These are phyloP conservation scores for Notothenia coriiceps DNA, from an alignment of 2,113 vertebrate genomes.

Conservation along the genomic window DNA sequence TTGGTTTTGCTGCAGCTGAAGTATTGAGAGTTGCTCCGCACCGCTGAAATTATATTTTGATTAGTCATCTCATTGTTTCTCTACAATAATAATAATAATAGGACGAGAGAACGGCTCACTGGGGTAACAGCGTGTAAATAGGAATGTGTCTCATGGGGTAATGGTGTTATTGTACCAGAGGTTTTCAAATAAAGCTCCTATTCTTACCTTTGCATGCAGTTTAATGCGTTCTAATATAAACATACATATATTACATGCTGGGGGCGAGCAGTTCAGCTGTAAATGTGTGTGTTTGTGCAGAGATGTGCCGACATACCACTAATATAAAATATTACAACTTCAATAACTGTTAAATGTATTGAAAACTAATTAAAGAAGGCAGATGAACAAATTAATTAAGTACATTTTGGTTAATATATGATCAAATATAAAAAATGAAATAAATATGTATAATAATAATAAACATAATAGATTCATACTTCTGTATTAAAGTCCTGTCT, in stretches of 20 bases:
- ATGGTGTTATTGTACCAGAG: constrained; percentile 59
- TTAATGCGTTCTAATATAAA: constrained; percentile 88
- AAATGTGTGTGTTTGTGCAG: neutral
- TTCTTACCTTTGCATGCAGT: constrained; percentile 86
- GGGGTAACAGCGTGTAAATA: constrained; percentile 68
- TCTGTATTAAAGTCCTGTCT: neutral
- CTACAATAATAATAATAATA: constrained; percentile 50
- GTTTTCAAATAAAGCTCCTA: constrained; percentile 79
- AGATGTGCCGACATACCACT: neutral
- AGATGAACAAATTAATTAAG: neutral
- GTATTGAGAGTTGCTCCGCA: constrained; percentile 38
- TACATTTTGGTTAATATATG: no score
- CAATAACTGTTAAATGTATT: neutral
- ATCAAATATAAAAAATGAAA: no score
- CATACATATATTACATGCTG: constrained; percentile 82
- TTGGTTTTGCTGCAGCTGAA: constrained; percentile 68
- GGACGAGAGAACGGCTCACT: constrained; percentile 51
- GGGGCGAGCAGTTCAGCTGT: constrained; percentile 70
- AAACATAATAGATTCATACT: neutral
- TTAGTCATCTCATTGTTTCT: constrained; percentile 56
- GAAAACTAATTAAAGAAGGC: neutral
- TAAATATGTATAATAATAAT: neutral
- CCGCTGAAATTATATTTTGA: constrained; percentile 63
- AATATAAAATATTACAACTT: neutral
- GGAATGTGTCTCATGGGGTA: constrained; percentile 58